These are phyloP conservation scores for Bombus sibiricus DNA, from an alignment of 1,140 invertebrate species.

Conservation along the genomic window DNA sequence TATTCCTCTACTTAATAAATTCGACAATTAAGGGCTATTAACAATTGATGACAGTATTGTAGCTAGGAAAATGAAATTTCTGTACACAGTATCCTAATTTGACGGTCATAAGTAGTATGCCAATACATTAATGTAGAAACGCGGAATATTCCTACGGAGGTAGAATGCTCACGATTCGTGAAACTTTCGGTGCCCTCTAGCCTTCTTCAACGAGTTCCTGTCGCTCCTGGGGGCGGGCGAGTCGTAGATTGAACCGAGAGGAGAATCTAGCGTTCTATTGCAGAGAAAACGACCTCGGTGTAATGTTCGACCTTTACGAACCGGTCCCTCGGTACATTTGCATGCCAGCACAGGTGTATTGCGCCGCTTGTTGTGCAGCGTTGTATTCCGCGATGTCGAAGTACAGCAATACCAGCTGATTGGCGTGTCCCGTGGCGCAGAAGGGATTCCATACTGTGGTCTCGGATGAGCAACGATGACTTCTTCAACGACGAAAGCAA, in stretches of 20 bases:
- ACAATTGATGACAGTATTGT: neutral
- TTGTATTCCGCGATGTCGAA: neutral
- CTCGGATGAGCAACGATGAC: neutral
- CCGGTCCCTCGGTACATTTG: slow-evolving; percentile 58
- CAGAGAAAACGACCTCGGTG: slow-evolving; percentile 65
- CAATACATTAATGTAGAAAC: neutral
- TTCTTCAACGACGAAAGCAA: neutral
- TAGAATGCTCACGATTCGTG: neutral
- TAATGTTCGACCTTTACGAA: slow-evolving; percentile 67
- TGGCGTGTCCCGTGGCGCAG: neutral
- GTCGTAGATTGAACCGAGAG: slow-evolving; percentile 22
- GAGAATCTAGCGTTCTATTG: slow-evolving; percentile 27
- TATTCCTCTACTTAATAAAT: no score
- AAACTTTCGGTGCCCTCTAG: neutral
- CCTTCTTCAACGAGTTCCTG: neutral
- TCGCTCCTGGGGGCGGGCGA: neutral
- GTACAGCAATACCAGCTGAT: neutral
- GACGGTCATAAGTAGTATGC: neutral
- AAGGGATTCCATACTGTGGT: neutral
- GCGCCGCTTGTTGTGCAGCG: slow-evolving; percentile 23
- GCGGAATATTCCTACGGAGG: neutral
- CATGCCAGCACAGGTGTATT: slow-evolving; percentile 62
- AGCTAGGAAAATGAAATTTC: neutral
- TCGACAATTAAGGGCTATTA: no score
- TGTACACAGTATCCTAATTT: neutral